Evolutionary conservation across 2,888 invertebrate genomes (phyloP).

Genomic region (Xiphydria camelus): DNA sequence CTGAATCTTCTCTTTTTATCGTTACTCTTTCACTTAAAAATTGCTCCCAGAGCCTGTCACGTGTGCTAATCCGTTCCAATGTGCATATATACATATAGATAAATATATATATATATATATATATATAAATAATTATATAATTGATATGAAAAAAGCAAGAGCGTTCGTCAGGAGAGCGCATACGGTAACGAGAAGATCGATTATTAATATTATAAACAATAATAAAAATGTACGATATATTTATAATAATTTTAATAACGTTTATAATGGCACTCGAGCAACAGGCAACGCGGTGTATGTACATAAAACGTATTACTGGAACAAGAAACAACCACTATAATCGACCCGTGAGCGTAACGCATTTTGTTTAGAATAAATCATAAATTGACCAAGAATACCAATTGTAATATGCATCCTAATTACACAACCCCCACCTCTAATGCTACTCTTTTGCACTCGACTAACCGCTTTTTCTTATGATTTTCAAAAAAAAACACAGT

Average conservation of each 20-base stretch:
- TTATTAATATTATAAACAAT: slow-evolving; percentile 22
- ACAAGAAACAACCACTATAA: slow-evolving; percentile 40
- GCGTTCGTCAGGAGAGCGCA: slow-evolving; percentile 38
- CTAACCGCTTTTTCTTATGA: slow-evolving; percentile 45
- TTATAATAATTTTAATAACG: slow-evolving; percentile 57
- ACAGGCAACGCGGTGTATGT: slow-evolving; percentile 44
- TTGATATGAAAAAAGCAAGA: slow-evolving; percentile 18
- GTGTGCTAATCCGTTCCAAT: slow-evolving; percentile 53
- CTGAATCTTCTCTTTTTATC: slow-evolving; percentile 3
- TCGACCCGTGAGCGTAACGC: slow-evolving; percentile 51
- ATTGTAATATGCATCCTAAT: slow-evolving; percentile 41
- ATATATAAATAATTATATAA: slow-evolving; percentile 29
- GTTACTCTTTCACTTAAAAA: slow-evolving; percentile 21
- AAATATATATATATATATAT: slow-evolving; percentile 18
- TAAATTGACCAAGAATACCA: slow-evolving; percentile 52
- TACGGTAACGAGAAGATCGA: slow-evolving; percentile 36
- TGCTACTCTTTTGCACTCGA: slow-evolving; percentile 22
- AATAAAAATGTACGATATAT: slow-evolving; percentile 54
- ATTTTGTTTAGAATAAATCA: slow-evolving; percentile 58
- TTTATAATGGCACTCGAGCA: slow-evolving; percentile 49
- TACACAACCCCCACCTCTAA: slow-evolving; percentile 20
- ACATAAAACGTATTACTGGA: slow-evolving; percentile 49
- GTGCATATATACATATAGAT: slow-evolving; percentile 29
- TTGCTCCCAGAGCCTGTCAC: slow-evolving; percentile 40
- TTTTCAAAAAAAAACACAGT: slow-evolving; percentile 40